These are phyloP conservation scores for Dynastes maya DNA, from an alignment of 2,888 invertebrate genomes.

Conservation along the genomic window DNA sequence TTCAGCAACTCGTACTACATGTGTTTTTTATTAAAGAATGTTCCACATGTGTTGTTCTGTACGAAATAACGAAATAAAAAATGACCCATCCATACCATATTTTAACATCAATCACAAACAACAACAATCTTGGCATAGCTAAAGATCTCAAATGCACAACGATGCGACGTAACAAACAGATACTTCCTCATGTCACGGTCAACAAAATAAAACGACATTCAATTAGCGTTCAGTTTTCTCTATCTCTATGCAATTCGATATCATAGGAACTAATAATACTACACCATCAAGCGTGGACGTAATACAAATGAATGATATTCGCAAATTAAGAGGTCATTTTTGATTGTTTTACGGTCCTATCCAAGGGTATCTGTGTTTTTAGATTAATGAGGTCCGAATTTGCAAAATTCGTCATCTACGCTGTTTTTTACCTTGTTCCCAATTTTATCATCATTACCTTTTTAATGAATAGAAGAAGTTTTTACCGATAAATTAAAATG, in stretches of 20 bases:
- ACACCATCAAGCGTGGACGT: not conserved
- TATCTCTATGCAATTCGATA: not conserved
- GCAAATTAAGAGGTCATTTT: constrained; percentile 14
- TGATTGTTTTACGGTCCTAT: constrained; percentile 16
- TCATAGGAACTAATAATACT: not conserved
- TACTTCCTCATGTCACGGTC: constrained; percentile 10
- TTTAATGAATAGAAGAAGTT: not conserved
- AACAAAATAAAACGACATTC: not conserved
- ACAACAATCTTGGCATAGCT: too few relatives aligned
- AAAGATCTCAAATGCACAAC: not conserved
- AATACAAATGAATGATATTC: not conserved
- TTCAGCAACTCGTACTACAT: too few relatives aligned
- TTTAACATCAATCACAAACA: too few relatives aligned
- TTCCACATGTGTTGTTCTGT: too few relatives aligned
- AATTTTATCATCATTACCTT: not conserved
- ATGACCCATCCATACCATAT: too few relatives aligned
- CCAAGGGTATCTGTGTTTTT: not conserved
- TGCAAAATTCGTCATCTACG: not conserved
- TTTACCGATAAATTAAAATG: not conserved
- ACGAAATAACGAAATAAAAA: too few relatives aligned
- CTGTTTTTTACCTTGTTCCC: constrained; percentile 5
- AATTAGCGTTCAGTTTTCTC: not conserved
- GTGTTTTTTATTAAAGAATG: too few relatives aligned
- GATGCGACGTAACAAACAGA: not conserved
- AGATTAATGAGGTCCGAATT: not conserved